Conservation (phyloP, 2,113 vertebrate genomes). For the Oplegnathus fasciatus region DNA sequence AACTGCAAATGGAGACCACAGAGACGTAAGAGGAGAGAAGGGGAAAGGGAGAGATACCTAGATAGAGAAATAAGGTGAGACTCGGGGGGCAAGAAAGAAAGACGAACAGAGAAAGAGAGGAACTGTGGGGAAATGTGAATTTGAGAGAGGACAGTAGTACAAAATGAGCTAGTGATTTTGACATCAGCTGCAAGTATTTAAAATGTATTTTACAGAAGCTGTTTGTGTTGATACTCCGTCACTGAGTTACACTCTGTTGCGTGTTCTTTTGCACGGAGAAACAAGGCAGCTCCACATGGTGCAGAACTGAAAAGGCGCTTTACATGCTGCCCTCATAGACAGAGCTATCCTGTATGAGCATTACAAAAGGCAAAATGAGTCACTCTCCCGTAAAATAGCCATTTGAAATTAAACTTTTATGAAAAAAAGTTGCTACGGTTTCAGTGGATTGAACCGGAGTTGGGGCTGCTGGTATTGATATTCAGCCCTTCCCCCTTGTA, state of each 20-base stretch:
- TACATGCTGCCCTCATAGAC: conserved; percentile 20
- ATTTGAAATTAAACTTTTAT: conserved; percentile 59
- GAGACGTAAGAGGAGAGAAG: conserved; percentile 22
- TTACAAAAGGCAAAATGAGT: conserved; percentile 37
- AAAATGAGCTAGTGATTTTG: conserved; percentile 8
- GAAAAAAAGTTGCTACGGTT: conserved; percentile 1
- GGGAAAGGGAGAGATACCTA: conserved; percentile 16
- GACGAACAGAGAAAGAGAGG: background rate
- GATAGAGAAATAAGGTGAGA: conserved; percentile 25
- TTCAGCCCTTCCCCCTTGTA: conserved; percentile 51
- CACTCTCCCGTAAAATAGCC: conserved; percentile 32
- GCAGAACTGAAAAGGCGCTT: conserved; percentile 12
- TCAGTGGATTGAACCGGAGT: conserved; percentile 33
- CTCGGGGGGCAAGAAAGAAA: background rate
- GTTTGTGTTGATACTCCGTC: conserved; percentile 9
- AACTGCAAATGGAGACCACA: conserved; percentile 37
- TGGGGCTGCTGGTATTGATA: conserved; percentile 51
- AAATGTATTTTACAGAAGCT: conserved; percentile 28
- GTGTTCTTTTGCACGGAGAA: conserved; percentile 16
- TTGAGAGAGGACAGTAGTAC: background rate
- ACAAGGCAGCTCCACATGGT: conserved; percentile 12
- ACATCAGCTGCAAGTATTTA: conserved; percentile 19
- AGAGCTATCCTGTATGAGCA: conserved; percentile 2
- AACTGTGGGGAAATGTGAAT: background rate
- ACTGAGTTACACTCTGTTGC: conserved; percentile 30